Base-by-base conservation (phyloP, 2,888 invertebrate species). In the Calameuta idolon region DNA sequence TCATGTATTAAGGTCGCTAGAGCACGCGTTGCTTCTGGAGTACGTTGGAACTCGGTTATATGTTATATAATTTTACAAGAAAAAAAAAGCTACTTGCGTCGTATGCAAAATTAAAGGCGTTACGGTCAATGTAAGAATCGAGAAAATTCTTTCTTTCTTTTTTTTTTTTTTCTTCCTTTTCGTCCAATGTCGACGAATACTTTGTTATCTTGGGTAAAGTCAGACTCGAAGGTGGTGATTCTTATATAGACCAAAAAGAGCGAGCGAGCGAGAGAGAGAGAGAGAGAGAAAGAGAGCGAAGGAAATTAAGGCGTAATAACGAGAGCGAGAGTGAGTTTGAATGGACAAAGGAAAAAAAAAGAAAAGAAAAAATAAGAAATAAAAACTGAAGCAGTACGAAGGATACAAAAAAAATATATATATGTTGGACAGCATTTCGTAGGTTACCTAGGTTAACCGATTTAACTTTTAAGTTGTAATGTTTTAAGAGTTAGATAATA, bases 401-500 rank as follows among this genome's bases (percentile, higher is more conserved):
- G 12, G 34, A 31, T 33, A 40, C 11, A 37, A 75, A 30, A 75
- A 30, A 77, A 40, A 74, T 11, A 71, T 33, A 30, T 33, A 35
- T 74, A 74, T 78, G 73, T 83, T 85, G 82, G 81, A 81, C 82
- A 83, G 84, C 87, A 89, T 87, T 86, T 88, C 84, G 83, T 89
- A 89, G 89, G 88, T 87, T 87, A 86, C 82, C 79, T 90, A 89
- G 90, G 85, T 85, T 88, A 85, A 83, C 79, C 75, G 84, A 80
- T 84, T 82, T 87, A 86, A 86, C 84, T 81, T 88, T 88, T 89
- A 90, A 91, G 88, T 89, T 91, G 91, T 91, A 90, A 87, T 89
- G 86, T 87, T 86, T 86, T 89, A 89, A 89, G 87, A 89, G 87
- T 85, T 91, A 91, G 90, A 85, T 89, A 89, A 84, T 90, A 91